Evolutionary conservation across 2,113 vertebrate genomes (phyloP), one percentile per base, ranked within the genome.

Genomic region (Sinocyclocheilus rhinocerous): DNA sequence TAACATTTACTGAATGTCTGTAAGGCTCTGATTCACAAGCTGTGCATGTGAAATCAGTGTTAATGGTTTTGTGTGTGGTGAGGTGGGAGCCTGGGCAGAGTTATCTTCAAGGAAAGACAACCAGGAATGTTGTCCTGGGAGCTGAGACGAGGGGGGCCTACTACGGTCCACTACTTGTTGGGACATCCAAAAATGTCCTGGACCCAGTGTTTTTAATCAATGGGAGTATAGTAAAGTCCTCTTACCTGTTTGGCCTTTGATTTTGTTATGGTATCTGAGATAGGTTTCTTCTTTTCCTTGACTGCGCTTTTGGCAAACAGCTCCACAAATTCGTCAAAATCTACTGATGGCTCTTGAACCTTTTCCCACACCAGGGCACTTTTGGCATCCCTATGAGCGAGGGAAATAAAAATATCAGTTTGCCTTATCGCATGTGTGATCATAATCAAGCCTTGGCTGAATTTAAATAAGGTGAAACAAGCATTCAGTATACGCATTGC

Each of bases 211-310:
- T 50, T 18, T 29, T 48, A 84, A 87, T 83, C 26, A 83, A 39
- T 84, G 20, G 16, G 61, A 12, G 29, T 42, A 9, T 63, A 80
- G 13, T 42, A 65, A 8, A 29, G 57, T 11, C 48, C 8, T 26
- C 95, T 95, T 91, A 99, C 98, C 95, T 98, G 97, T 91, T 97
- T 98, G 81, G 96, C 94, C 92, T 99, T 99, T 1, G 97, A 97
- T 93, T 99, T 99, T 91, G 96, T 96, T 93, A 99, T 98, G 86
- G 98, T 99, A 87, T 99, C 98, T 69, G 97, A 98, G 93, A 99
- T 97, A 5, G 98, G 98, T 89, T 98, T 99, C 93, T 99, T 99
- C 92, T 97, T 97, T 90, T 98, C 97, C 92, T 98, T 99, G 33
- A 99, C 94, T 70, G 97, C 95, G 90, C 94, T 96, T 96, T 98